Conservation (phyloP, 1,140 invertebrate genomes). For the Lutraria rhynchaena region DNA sequence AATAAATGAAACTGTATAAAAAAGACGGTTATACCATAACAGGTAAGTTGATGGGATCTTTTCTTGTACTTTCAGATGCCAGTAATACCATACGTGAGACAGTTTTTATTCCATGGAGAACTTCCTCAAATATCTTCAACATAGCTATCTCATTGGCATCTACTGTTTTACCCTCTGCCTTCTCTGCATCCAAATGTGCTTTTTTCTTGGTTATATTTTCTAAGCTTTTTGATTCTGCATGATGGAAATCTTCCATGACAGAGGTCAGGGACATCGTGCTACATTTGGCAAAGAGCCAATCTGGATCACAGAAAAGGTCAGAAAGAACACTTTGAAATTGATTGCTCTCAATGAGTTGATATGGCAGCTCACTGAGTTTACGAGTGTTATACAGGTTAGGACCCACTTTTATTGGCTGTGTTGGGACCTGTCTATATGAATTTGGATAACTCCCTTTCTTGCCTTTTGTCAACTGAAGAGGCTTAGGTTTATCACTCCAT, state of each 20-base stretch:
- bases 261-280: constrained; percentile 54
- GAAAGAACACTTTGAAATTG: constrained; percentile 63
- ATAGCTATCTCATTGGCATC: background rate
- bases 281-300: constrained; percentile 70
- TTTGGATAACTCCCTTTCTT: constrained; percentile 71
- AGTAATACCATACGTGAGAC: constrained; percentile 63
- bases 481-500: constrained; percentile 69
- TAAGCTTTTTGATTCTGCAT: constrained; percentile 41
- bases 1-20: background rate
- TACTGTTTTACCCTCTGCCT: constrained; percentile 35
- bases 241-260: constrained; percentile 61
- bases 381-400: constrained; percentile 64
- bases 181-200: background rate
- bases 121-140: constrained; percentile 28
- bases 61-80: constrained; percentile 65
- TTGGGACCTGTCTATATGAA: constrained; percentile 65
- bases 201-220: constrained; percentile 13
- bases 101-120: constrained; percentile 57
- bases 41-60: constrained; percentile 65
- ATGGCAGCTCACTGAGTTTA: constrained; percentile 71
- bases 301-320: constrained; percentile 62
- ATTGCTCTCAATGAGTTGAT: constrained; percentile 66
- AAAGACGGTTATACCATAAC: constrained; percentile 69
- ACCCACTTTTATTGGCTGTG: constrained; percentile 65
- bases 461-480: constrained; percentile 71